Evolutionary conservation across 23 tunicate species (phyloP), one percentile per base, ranked within the genome.

Genomic region (Diplosoma virens): DNA sequence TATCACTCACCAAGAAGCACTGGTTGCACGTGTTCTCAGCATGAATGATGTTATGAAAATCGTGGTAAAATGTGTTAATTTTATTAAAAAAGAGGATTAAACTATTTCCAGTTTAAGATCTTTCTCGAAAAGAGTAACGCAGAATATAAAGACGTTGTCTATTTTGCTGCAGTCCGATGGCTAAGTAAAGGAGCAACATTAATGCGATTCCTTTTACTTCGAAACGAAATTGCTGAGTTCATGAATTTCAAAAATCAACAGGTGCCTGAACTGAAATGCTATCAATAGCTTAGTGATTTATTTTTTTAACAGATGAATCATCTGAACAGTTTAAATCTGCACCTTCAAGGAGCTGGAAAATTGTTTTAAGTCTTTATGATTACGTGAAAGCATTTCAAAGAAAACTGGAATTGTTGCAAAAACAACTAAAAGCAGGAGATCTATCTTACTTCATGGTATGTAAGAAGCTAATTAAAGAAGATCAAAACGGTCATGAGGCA

Each of bases 151-250:
- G 14, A 41, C 50, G 14, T n/a, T n/a, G n/a, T n/a, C n/a, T n/a
- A n/a, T n/a, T n/a, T n/a, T n/a, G 63, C 63, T 56, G 24, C 63
- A 56, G 4, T 66, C 72, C 48, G 72, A 33, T 66, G 72, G 46
- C 72, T 66, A 32, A 33, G 72, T 26, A 31, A 33, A 66, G 72
- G 72, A 66, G 72, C 72, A 66, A 66, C 72, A 66, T n/a, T n/a
- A n/a, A n/a, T n/a, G n/a, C n/a, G n/a, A n/a, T n/a, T n/a, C n/a
- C n/a, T n/a, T n/a, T n/a, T n/a, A n/a, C n/a, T n/a, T n/a, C n/a
- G n/a, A n/a, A n/a, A n/a, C n/a, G n/a, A n/a, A n/a, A n/a, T n/a
- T n/a, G n/a, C n/a, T n/a, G n/a, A 58, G 66, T 25, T 58, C 29
- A 25, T 58, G 29, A 25, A 58, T 25, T 22, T 58, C n/a, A 17